Evolutionary conservation across 2,113 vertebrate species (phyloP).

Genomic region (Chroicocephalus ridibundus): DNA sequence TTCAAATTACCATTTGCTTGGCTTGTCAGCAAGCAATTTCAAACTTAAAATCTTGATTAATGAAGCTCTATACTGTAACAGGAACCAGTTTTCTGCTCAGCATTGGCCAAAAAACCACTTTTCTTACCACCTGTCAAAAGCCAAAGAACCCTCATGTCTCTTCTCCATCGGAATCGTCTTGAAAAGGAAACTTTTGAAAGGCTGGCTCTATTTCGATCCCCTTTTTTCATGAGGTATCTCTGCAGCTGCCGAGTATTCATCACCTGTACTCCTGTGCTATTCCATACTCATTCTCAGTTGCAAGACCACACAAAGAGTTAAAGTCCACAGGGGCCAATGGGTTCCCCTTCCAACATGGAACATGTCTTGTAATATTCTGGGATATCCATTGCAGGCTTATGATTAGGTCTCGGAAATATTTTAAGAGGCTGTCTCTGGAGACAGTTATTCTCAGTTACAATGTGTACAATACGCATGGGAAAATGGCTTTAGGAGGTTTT

Average conservation of each 20-base stretch:
- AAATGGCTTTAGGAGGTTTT: background rate
- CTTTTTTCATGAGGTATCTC: background rate
- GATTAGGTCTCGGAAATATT: background rate
- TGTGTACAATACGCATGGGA: background rate
- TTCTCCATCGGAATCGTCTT: background rate
- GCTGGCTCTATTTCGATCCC: background rate
- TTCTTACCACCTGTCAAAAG: background rate
- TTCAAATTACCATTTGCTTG: background rate
- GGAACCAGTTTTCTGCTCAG: background rate
- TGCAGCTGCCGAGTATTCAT: background rate
- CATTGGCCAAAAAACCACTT: background rate
- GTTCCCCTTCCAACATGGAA: background rate
- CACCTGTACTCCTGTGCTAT: background rate
- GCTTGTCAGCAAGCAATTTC: background rate
- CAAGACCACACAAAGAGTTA: background rate
- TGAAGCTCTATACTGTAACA: background rate
- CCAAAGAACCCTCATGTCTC: background rate
- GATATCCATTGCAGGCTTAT: background rate
- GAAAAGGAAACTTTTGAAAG: background rate
- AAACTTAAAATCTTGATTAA: background rate
- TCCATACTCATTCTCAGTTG: background rate
- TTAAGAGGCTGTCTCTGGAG: background rate
- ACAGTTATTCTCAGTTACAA: background rate
- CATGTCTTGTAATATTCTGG: background rate
- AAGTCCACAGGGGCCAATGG: fast-evolving